phyloP scores from a whole-genome alignment of 2,888 invertebrate species.

The Hirtodrosophila alboralis region DNA sequence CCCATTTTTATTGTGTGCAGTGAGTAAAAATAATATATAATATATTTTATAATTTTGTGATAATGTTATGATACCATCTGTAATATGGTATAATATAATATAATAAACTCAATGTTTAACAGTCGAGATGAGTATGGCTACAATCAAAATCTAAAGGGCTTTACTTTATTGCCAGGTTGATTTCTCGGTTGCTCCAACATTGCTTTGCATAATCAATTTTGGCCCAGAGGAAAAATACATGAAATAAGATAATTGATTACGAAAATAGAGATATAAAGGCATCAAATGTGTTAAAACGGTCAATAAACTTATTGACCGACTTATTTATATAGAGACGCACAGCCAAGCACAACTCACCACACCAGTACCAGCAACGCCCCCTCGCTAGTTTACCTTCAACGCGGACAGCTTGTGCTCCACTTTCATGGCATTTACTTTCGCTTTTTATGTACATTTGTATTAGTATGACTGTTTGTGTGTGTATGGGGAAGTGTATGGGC shows the following conservation, averaged over 20 bases:
- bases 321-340: conserved; percentile 29
- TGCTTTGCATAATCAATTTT: conserved; percentile 55
- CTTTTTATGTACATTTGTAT: conserved; percentile 51
- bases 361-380: conserved; percentile 54
- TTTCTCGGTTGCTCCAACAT: conserved; percentile 41
- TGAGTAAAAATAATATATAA: too few species aligned
- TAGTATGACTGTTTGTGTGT: neutral
- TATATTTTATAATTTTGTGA: neutral
- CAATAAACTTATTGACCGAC: conserved; percentile 78
- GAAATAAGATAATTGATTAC: conserved; percentile 44
- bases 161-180: conserved; percentile 57
- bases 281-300: conserved; percentile 62
- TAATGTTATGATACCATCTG: too few species aligned
- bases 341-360: conserved; percentile 4
- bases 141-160: conserved; percentile 24
- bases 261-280: conserved; percentile 34
- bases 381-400: conserved; percentile 66
- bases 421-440: conserved; percentile 74
- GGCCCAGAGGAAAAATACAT: conserved; percentile 32
- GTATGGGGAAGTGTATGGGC: conserved; percentile 1
- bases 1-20: too few species aligned
- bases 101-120: conserved; percentile 22
- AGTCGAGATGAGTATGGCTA: conserved; percentile 14
- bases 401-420: conserved; percentile 66
- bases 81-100: conserved; percentile 10